Base-by-base conservation (phyloP, 1,140 invertebrate species). In the Eriosoma lanigerum region DNA sequence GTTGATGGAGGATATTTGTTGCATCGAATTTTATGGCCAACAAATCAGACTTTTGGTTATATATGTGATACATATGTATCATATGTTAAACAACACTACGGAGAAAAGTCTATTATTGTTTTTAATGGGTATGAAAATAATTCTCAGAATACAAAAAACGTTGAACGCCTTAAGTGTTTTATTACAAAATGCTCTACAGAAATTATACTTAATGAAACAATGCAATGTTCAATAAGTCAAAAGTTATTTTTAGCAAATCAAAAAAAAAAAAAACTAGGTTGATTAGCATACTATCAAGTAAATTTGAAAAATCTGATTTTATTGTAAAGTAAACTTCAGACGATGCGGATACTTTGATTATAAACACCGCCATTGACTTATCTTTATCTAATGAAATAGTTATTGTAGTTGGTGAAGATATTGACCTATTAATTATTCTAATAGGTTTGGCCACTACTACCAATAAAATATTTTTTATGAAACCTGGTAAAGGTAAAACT, bases 1-100 rank as follows among this genome's bases (percentile, higher is more conserved):
- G 70, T 83, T 10, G 82, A 83, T 66, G 82, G 83, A 21, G 83
- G 83, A 13, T 84, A 81, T n/a, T 66, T 84, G 4, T 48, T 84
- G 13, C 83, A 84, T 44, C 68, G 54, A 56, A 80, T 84, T 38
- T 38, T 83, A 9, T 84, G 83, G 83, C 44, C 81, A 4, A n/a
- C 38, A 62, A 80, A 83, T 29, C 24, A 62, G 26, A 82, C 80
- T 15, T 81, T 82, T 21, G 44, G 62, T 4, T 10, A 9, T 32
- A 62, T 62, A 10, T 32, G 15, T 32, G 29, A 62, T 19, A 6
- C 29, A 9, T 62, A 32, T 8, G 10, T 62, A 46, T 46, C n/a
- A 46, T 44, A 24, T n/a, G 19, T 62, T 19, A 32, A 32, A 62
- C 0, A 32, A 62, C 15, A 46, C 21, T 68, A n/a, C n/a, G 64